Evolutionary conservation across 1,140 invertebrate species (phyloP), one percentile per base, ranked within the genome.

Genomic region (Limonius californicus): DNA sequence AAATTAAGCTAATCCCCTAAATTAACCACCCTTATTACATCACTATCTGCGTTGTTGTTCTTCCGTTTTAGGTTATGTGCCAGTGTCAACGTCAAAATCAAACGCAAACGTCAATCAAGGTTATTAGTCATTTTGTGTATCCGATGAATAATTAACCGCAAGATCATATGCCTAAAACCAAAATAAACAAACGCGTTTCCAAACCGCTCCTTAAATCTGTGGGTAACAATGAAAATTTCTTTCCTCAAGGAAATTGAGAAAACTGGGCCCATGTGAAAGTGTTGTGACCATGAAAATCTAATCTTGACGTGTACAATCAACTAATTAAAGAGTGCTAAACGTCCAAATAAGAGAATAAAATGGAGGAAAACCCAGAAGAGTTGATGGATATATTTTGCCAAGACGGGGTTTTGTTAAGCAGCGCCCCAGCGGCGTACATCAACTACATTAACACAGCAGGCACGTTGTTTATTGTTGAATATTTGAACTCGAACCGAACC

Each of bases 371-470:
- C 19, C 7, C 30, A 27, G 59, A 64, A 35, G 63, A 64, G 27
- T 35, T 61, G 3, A 53, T 55, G 81, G 80, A 84, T 53, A 68
- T 85, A 4, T 85, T 83, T 69, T 82, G 80, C 6, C 84, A 87
- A 71, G 84, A 86, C 77, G 84, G 85, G 8, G 82, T 86, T 12
- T 71, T 85, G 1, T 74, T 86, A 59, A 84, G 82, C 61, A 76
- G 79, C 15, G 81, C 83, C 27, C 78, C 79, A 32, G 80, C 81
- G 0, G 77, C 80, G 32, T 78, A 84, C 20, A 81, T 83, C 21
- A 74, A 76, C 3, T 83, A 84, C 62, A 69, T 85, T 14, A 84
- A 85, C 69, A 79, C 80, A 6, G 82, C 82, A 56, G 85, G 85
- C 1, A 82, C 84, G 60, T 72, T 87, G 4, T 84, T 80, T 57